Evolutionary conservation across 2,888 invertebrate genomes (phyloP), one percentile per base, ranked within the genome.

Genomic region (Catocala nupta): DNA sequence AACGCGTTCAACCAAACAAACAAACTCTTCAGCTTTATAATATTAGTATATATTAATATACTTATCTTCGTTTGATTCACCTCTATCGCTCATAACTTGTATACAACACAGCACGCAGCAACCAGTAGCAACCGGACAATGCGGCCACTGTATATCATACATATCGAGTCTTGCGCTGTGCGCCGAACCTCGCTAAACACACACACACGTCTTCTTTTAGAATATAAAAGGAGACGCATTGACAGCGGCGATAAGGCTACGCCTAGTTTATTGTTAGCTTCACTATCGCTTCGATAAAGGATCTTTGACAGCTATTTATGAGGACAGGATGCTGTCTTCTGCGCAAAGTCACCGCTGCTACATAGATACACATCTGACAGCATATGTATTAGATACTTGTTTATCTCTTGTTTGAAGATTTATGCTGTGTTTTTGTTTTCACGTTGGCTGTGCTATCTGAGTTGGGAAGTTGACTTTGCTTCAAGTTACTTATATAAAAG

Each of bases 251-350:
- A 55, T 60, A 60, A 60, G 48, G 9, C 52, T 16, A 8, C 48
- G 3, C 49, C 33, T 49, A 47, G 53, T 53, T 54, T 54, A 59
- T 55, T 60, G 55, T 50, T 45, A 8, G 13, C 13, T n/a, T 5
- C 34, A 44, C 54, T 59, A 59, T 54, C 60, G 44, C 49, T 10
- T 25, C 16, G 50, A 61, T 61, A 55, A 55, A 55, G 45, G 61
- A 55, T 50, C 61, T 51, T 33, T 51, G 55, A 61, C 45, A 45
- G 55, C 44, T 61, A 47, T 61, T 61, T 61, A 42, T 55, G 61
- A 45, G 51, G 9, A 55, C 55, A 61, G 61, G 61, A 61, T 55
- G 55, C 55, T 55, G 50, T 36, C 45, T 48, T 10, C n/a, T 55
- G 13, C 54, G 55, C 49, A 7, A 33, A 34, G 36, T 48, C 39